These are phyloP conservation scores for Enteromius viviparus DNA, from an alignment of 2,797 vertebrate genomes.

Conservation along the genomic window DNA sequence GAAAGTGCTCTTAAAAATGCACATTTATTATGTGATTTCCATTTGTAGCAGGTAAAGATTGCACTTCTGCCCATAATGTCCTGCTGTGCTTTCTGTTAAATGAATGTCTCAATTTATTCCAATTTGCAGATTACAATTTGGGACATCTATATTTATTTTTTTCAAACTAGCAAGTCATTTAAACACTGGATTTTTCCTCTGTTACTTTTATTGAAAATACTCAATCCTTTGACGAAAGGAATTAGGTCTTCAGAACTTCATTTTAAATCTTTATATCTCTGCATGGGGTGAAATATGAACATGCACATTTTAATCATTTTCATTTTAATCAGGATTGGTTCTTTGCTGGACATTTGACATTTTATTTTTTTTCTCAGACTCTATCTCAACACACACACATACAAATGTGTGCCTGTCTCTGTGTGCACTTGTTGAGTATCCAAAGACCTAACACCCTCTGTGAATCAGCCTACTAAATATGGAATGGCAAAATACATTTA, in stretches of 20 bases:
- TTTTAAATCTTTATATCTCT: background rate
- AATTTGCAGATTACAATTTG: background rate
- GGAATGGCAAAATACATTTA: background rate
- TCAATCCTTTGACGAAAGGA: background rate
- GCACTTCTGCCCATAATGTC: background rate
- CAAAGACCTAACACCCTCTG: background rate
- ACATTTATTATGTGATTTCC: background rate
- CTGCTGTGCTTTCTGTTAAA: background rate
- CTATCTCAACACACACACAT: background rate
- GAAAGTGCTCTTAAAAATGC: background rate
- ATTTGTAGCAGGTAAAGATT: background rate
- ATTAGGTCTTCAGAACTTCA: background rate
- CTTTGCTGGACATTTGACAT: background rate
- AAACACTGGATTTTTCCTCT: background rate
- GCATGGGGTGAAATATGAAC: conserved; percentile 28
- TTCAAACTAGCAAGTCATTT: background rate
- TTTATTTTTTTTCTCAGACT: background rate
- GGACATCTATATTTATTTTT: background rate
- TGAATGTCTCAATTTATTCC: background rate
- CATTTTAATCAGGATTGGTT: background rate
- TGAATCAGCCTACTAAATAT: background rate
- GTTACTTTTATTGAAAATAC: background rate
- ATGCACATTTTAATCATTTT: background rate
- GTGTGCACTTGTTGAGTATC: background rate
- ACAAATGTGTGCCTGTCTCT: background rate